Conservation (phyloP, 2,888 invertebrate species). For the Lycophotia porphyrea region DNA sequence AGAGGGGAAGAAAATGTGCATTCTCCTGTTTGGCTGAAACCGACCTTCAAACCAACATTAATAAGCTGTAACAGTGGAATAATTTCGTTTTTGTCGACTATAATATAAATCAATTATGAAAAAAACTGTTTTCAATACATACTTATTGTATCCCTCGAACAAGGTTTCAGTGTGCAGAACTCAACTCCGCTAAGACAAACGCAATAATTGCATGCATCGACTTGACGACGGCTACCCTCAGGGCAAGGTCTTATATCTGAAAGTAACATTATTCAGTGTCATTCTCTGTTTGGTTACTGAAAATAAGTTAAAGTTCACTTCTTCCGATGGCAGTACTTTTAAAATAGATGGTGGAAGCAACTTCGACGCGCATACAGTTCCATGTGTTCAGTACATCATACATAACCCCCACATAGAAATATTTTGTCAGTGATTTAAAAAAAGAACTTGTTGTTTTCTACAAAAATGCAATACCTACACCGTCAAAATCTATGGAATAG, state of each 20-base stretch:
- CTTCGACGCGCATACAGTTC: too few relatives aligned
- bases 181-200: slow-evolving; percentile 8
- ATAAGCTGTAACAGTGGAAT: background rate
- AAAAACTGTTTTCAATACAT: background rate
- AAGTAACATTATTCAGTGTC: background rate
- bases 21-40: background rate
- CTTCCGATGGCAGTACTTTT: too few relatives aligned
- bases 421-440: too few relatives aligned
- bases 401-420: too few relatives aligned
- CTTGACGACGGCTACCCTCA: background rate
- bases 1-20: background rate
- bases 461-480: too few relatives aligned
- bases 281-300: background rate
- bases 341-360: too few relatives aligned
- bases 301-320: too few relatives aligned
- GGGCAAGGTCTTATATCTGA: background rate
- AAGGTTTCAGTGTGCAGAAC: slow-evolving; percentile 22
- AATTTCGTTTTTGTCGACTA: background rate
- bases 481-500: too few relatives aligned
- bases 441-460: too few relatives aligned
- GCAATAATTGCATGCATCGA: slow-evolving; percentile 42
- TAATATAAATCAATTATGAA: background rate
- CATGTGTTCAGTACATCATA: too few relatives aligned
- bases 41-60: background rate
- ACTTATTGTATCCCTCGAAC: background rate